A percentile compares a stretch with the other conserved stretches of the same genome.
phyloP scores from a whole-genome alignment of 2,888 invertebrate species.

The Drosophila niveifrons region DNA sequence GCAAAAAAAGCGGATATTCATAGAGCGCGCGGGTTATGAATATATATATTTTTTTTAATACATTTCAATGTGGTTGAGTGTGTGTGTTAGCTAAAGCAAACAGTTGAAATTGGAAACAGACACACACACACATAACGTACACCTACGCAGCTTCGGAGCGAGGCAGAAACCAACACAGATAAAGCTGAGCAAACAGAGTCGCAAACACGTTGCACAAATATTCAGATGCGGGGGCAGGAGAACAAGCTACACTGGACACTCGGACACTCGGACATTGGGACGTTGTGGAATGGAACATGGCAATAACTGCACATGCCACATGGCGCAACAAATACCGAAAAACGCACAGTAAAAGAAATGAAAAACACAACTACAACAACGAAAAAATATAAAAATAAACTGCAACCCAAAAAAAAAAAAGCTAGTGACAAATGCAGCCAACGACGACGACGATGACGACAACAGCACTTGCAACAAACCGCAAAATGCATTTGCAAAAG shows the following conservation, averaged over 20 bases:
- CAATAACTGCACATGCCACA: constrained; percentile 62
- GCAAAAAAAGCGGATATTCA: constrained; percentile 36
- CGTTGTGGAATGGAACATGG: constrained; percentile 47
- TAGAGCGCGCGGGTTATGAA: constrained; percentile 29
- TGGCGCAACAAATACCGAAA: constrained; percentile 57
- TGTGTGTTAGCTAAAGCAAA: constrained; percentile 55
- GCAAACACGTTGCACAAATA: constrained; percentile 81
- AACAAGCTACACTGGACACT: constrained; percentile 36
- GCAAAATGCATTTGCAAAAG: constrained; percentile 66
- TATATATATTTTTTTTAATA: constrained; percentile 1
- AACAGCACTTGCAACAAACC: constrained; percentile 41
- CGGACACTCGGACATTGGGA: constrained; percentile 15
- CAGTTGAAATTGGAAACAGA: constrained; percentile 65
- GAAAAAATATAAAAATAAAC: constrained; percentile 16
- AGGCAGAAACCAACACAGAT: constrained; percentile 22
- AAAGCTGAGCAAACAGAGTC: constrained; percentile 74
- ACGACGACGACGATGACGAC: constrained; percentile 38
- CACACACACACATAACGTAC: constrained; percentile 20
- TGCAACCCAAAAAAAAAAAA: constrained; percentile 19
- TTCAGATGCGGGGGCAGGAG: constrained; percentile 57
- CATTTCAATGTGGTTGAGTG: constrained; percentile 1
- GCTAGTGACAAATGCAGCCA: constrained; percentile 55
- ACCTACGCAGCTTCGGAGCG: background rate
- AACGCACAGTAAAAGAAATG: constrained; percentile 49
- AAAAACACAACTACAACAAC: constrained; percentile 40